Conservation (phyloP, 2,888 invertebrate genomes). For the Eucera pruinosa region DNA sequence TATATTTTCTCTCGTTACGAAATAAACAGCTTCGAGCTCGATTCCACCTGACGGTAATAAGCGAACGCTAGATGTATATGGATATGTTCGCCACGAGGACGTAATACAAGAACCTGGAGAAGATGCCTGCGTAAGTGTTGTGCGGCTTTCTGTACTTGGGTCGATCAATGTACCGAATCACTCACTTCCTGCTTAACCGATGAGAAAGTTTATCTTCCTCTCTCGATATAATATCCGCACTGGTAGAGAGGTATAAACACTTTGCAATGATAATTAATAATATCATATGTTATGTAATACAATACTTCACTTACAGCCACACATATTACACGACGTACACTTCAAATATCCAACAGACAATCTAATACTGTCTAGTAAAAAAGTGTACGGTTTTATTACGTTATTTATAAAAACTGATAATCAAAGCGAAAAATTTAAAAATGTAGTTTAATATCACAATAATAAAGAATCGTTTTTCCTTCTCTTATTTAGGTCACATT, state of each 20-base stretch:
- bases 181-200: slow-evolving; percentile 40
- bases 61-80: slow-evolving; percentile 6
- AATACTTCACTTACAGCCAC: background rate
- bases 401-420: too few species aligned
- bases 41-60: slow-evolving; percentile 46
- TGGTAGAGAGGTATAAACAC: background rate
- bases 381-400: too few species aligned
- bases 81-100: slow-evolving; percentile 13
- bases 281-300: background rate
- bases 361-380: too few species aligned
- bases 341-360: background rate
- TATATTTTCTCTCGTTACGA: slow-evolving; percentile 48
- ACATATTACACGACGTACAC: too few species aligned
- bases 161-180: slow-evolving; percentile 47
- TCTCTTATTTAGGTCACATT: too few species aligned
- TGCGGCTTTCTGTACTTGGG: slow-evolving; percentile 22
- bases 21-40: slow-evolving; percentile 30
- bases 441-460: too few species aligned
- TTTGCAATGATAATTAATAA: background rate
- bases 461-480: too few species aligned
- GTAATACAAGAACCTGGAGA: slow-evolving; percentile 5
- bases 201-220: slow-evolving; percentile 1
- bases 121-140: background rate
- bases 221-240: background rate
- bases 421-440: too few species aligned